phyloP scores from a whole-genome alignment of 92 coral and sea anemone species.

The Parazoanthus darwini region DNA sequence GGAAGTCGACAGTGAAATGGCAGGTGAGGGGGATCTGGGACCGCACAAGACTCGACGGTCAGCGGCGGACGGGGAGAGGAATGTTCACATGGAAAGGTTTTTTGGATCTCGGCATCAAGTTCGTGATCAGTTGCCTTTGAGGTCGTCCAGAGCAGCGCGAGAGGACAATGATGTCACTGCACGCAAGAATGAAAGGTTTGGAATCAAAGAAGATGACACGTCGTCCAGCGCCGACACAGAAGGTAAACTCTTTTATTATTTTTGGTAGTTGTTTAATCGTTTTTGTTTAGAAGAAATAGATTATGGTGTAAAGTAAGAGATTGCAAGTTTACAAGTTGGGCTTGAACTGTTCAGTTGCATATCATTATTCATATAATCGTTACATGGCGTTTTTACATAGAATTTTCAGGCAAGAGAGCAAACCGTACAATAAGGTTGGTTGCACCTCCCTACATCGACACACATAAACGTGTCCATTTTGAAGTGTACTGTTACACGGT shows the following conservation, averaged over 20 bases:
- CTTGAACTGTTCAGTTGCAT: no score
- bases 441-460: no score
- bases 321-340: no score
- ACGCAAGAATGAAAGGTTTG: slow-evolving; percentile 64
- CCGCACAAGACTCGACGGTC: slow-evolving; percentile 21
- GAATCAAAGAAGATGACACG: slow-evolving; percentile 16
- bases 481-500: no score
- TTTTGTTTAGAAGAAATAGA: no score
- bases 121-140: slow-evolving; percentile 4
- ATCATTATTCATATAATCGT: no score
- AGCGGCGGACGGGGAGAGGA: neutral
- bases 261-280: neutral
- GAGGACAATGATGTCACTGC: slow-evolving; percentile 85
- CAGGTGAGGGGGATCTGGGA: slow-evolving; percentile 26
- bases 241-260: neutral
- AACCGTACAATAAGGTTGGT: no score
- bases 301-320: no score
- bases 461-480: no score
- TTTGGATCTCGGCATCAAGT: slow-evolving; percentile 1
- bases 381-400: no score
- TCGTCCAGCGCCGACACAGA: neutral
- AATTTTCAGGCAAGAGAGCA: no score
- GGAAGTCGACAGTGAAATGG: slow-evolving; percentile 10
- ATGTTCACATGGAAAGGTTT: slow-evolving; percentile 32
- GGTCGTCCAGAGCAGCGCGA: slow-evolving; percentile 82